A percentile compares a stretch with the other conserved stretches of the same genome.
Evolutionary conservation across 30 jellyfish, hydroid and myxozoan genomes (phyloP).

Genomic region (Aurelia aurita): DNA sequence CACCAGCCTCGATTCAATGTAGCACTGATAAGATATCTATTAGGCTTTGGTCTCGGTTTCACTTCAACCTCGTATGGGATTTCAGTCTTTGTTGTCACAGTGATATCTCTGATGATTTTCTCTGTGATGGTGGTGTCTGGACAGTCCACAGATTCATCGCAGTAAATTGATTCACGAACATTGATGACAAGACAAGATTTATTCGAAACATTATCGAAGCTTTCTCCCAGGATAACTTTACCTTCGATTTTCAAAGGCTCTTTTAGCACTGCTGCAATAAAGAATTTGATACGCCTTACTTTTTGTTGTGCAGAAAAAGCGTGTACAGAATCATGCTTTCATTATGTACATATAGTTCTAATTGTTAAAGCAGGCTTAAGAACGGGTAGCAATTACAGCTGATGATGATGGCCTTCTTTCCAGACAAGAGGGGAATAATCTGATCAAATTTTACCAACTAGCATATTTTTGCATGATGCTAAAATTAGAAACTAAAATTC

Average conservation of each 20-base stretch:
- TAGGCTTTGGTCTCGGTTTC: slow-evolving; percentile 57
- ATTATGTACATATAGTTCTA: too few relatives aligned
- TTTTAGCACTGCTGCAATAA: too few relatives aligned
- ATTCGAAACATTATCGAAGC: slow-evolving; percentile 8
- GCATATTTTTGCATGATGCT: too few relatives aligned
- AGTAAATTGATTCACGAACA: slow-evolving; percentile 37
- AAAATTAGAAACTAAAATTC: too few relatives aligned
- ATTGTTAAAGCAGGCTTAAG: too few relatives aligned
- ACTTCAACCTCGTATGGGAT: slow-evolving; percentile 22
- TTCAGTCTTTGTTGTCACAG: slow-evolving; percentile 1
- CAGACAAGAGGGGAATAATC: too few relatives aligned
- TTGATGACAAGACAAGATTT: slow-evolving; percentile 33
- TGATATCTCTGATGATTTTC: slow-evolving; percentile 5
- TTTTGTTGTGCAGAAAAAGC: too few relatives aligned
- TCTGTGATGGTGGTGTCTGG: slow-evolving; percentile 39
- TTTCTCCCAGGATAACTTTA: slow-evolving; percentile 11
- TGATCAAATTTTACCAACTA: too few relatives aligned
- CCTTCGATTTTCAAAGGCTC: not conserved
- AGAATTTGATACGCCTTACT: too few relatives aligned
- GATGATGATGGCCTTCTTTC: too few relatives aligned
- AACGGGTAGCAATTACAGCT: too few relatives aligned
- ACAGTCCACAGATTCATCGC: slow-evolving; percentile 31
- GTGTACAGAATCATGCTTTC: too few relatives aligned
- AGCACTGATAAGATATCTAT: slow-evolving; percentile 34
- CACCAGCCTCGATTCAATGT: slow-evolving; percentile 52